Conservation (phyloP, 2,113 vertebrate species). For the Coreoperca whiteheadi region DNA sequence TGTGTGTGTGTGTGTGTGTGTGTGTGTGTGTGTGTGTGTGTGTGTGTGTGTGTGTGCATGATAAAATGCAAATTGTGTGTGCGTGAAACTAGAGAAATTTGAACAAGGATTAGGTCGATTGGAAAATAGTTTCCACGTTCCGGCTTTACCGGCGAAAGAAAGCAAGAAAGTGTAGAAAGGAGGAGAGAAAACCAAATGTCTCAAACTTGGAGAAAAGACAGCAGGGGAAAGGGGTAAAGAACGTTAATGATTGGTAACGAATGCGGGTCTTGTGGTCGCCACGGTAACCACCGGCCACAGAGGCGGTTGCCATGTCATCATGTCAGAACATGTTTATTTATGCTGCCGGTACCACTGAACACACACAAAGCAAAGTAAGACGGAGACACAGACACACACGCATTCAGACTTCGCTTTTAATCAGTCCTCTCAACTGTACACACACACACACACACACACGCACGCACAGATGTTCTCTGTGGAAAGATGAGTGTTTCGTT, state of each 20-base stretch:
- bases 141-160: neutral
- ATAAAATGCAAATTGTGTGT: neutral
- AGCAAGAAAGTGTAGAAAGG: neutral
- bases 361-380: constrained; percentile 17
- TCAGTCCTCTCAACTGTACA: neutral
- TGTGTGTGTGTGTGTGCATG: neutral
- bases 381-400: constrained; percentile 1
- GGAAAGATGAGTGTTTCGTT: constrained; percentile 21
- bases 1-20: neutral
- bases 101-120: constrained; percentile 15
- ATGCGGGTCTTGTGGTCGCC: constrained; percentile 37
- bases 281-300: constrained; percentile 55
- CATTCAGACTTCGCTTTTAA: neutral
- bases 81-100: constrained; percentile 7
- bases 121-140: constrained; percentile 31
- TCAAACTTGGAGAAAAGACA: neutral
- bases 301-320: constrained; percentile 56
- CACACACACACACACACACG: constrained; percentile 28
- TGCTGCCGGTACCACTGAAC: constrained; percentile 34
- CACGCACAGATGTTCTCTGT: constrained; percentile 27
- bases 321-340: constrained; percentile 63
- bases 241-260: constrained; percentile 46
- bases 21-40: neutral
- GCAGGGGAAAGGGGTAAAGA: neutral
- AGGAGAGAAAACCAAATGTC: neutral